Percentiles rank a stretch among this genome's conserved stretches.
These are phyloP conservation scores for Bombus affinis DNA, from an alignment of 1,140 invertebrate species.

Conservation along the genomic window DNA sequence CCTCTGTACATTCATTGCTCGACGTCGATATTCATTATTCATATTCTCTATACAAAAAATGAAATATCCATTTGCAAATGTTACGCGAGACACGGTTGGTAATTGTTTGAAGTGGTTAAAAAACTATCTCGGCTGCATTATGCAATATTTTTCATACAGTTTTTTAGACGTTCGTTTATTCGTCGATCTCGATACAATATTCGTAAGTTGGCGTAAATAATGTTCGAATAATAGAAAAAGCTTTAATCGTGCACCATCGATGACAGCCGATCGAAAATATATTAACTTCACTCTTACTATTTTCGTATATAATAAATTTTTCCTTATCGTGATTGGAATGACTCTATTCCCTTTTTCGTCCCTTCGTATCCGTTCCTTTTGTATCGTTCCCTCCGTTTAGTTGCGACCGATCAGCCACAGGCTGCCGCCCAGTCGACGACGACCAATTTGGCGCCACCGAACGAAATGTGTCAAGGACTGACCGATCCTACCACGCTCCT, in stretches of 20 bases:
- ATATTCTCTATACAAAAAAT: background rate
- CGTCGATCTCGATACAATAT: too few species aligned
- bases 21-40: background rate
- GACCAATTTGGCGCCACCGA: constrained; percentile 78
- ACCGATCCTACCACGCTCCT: constrained; percentile 52
- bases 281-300: background rate
- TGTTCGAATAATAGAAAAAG: background rate
- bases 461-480: constrained; percentile 80
- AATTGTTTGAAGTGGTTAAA: background rate
- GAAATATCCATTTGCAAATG: too few species aligned
- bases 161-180: too few species aligned
- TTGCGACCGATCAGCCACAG: constrained; percentile 63
- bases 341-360: constrained; percentile 35
- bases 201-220: background rate
- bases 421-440: constrained; percentile 63
- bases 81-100: background rate
- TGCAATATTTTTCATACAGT: background rate
- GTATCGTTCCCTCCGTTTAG: constrained; percentile 32
- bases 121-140: background rate
- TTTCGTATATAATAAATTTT: background rate
- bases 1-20: too few species aligned
- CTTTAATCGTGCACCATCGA: background rate
- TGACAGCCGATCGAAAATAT: background rate
- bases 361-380: constrained; percentile 51
- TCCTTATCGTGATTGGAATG: background rate